Evolutionary conservation across 2,113 vertebrate genomes (phyloP).

Genomic region (Tor tambroides): DNA sequence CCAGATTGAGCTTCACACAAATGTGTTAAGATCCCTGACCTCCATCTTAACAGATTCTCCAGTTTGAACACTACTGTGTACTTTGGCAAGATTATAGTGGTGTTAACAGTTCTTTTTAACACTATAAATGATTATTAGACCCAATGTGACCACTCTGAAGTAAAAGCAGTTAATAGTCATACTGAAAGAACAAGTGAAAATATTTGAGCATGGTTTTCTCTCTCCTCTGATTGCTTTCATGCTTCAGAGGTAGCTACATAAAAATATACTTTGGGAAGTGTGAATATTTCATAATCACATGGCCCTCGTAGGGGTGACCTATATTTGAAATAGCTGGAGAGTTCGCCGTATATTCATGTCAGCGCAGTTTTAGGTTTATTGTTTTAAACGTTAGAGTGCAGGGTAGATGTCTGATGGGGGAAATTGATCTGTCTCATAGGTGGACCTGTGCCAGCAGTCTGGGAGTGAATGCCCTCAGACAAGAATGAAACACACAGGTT

Average conservation of each 20-base stretch:
- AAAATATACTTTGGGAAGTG: slow-evolving; percentile 74
- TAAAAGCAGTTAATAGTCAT: background rate
- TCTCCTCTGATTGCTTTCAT: slow-evolving; percentile 56
- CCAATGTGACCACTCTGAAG: background rate
- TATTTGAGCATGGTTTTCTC: slow-evolving; percentile 17
- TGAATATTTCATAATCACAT: slow-evolving; percentile 74
- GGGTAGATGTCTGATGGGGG: background rate
- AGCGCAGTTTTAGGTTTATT: slow-evolving; percentile 15
- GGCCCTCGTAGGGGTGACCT: slow-evolving; percentile 71
- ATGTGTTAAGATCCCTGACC: no score
- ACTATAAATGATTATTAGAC: background rate
- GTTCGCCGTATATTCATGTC: no score
- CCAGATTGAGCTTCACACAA: no score
- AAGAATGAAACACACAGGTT: background rate
- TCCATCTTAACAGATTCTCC: no score
- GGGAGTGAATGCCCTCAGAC: background rate
- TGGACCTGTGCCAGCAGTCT: background rate
- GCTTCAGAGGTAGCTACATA: slow-evolving; percentile 65
- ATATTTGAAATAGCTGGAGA: slow-evolving; percentile 67
- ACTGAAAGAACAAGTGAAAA: background rate
- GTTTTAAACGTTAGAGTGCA: slow-evolving; percentile 61
- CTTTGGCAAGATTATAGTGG: background rate
- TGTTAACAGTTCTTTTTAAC: background rate
- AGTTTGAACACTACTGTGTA: background rate
- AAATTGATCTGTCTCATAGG: slow-evolving; percentile 15